phyloP scores from a whole-genome alignment of 2,888 invertebrate species.

The Trichacis sp. region DNA sequence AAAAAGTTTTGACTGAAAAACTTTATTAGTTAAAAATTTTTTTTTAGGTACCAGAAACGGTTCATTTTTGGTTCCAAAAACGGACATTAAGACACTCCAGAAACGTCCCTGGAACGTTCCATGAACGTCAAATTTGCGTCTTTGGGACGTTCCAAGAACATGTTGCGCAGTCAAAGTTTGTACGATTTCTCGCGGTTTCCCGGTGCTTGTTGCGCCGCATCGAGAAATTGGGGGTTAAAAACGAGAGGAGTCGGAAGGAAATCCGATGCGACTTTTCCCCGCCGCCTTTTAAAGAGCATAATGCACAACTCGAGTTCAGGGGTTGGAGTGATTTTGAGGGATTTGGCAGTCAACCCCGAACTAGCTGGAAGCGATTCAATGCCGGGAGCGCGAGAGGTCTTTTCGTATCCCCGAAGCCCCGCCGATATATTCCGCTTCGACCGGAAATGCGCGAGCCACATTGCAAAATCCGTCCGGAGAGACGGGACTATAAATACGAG shows the following conservation, averaged over 20 bases:
- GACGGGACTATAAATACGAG: conserved; percentile 50
- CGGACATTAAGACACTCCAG: too few relatives aligned
- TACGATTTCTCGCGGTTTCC: too few relatives aligned
- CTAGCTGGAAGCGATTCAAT: conserved; percentile 37
- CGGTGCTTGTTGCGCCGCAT: too few relatives aligned
- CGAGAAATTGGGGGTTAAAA: not conserved
- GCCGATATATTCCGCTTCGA: conserved; percentile 19
- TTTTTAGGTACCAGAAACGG: too few relatives aligned
- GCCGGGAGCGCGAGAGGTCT: conserved; percentile 12
- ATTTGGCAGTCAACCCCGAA: conserved; percentile 24
- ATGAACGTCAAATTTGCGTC: too few relatives aligned
- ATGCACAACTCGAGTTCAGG: conserved; percentile 10
- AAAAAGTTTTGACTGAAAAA: too few relatives aligned
- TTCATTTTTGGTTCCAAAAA: too few relatives aligned
- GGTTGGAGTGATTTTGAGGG: conserved; percentile 14
- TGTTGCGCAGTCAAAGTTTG: too few relatives aligned
- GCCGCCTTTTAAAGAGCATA: conserved; percentile 14
- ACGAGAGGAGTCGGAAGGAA: conserved; percentile 11
- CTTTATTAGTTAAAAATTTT: too few relatives aligned
- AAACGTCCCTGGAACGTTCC: too few relatives aligned
- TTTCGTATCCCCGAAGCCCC: conserved; percentile 12
- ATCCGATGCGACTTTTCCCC: conserved; percentile 11
- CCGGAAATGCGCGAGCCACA: conserved; percentile 34
- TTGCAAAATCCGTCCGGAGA: conserved; percentile 31
- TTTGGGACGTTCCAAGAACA: too few relatives aligned